Conservation (phyloP, 2,888 invertebrate species). For the Apamea epomidion region DNA sequence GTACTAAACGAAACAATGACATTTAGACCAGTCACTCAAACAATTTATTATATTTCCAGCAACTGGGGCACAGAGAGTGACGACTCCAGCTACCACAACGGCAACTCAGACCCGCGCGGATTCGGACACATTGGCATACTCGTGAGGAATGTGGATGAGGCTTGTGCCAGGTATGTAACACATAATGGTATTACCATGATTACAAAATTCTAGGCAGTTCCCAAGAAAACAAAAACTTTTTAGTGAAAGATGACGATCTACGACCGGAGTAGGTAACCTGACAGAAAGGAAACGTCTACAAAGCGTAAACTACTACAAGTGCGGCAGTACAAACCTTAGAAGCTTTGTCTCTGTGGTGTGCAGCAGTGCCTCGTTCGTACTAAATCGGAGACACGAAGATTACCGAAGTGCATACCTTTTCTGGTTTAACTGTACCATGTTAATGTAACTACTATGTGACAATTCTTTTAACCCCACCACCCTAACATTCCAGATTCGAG, state of each 20-base stretch:
- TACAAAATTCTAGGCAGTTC: no score
- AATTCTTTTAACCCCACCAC: not conserved
- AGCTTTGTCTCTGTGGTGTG: not conserved
- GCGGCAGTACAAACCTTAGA: not conserved
- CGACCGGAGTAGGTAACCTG: not conserved
- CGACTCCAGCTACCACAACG: conserved; percentile 95
- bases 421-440: not conserved
- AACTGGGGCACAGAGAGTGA: conserved; percentile 99
- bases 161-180: conserved; percentile 93
- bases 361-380: not conserved
- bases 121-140: conserved; percentile 98
- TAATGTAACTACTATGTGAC: not conserved
- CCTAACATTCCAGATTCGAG: conserved; percentile 92
- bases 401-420: not conserved
- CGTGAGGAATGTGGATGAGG: conserved; percentile 96
- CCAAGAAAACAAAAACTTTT: not conserved
- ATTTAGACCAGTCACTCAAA: not conserved
- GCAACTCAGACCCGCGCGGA: conserved; percentile 97
- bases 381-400: not conserved
- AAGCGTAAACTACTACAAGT: not conserved
- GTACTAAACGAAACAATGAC: not conserved
- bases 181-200: no score
- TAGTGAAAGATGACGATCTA: not conserved
- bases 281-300: not conserved
- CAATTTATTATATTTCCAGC: conserved; percentile 88